Base-by-base conservation (phyloP, 2,113 vertebrate species). In the Aegypius monachus region DNA sequence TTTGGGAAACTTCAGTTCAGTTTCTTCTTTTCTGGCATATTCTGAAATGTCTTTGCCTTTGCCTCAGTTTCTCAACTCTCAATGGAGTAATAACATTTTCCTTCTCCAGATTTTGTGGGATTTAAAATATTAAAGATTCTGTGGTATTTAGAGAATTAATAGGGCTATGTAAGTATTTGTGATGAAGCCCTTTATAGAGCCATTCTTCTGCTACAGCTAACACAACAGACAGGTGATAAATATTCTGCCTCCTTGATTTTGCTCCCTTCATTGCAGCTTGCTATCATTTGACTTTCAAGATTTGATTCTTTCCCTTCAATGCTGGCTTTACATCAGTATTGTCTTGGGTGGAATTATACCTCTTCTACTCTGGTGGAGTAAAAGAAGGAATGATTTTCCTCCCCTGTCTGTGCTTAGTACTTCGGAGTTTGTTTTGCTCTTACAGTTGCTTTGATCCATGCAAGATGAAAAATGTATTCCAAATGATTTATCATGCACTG, bases 391-490 rank as follows among this genome's bases (percentile, higher is more conserved):
- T 34, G 15, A 9, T 22, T 84, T 86, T 86, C 43, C 10, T 56
- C 5, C 12, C 17, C 12, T 65, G 5, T 27, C 42, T 67, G 14
- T 27, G 13, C 9, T 79, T 48, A 59, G 3, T 45, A 23, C 11
- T 79, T 61, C 31, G 13, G 34, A 67, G 8, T 53, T 84, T 80
- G 7, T 59, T 68, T 40, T 66, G 19, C 3, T 89, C 26, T 87
- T 84, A 86, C 10, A 45, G 9, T 77, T 97, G 13, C 17, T n/a
- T 70, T 91, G 90, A 96, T 78, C 11, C 45, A 63, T 74, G 34
- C 9, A 93, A 85, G 20, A 94, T n/a, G 22, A 97, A 96, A 94
- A 96, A 86, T 47, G 20, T 53, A 84, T 91, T 86, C 18, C 34
- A 81, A 91, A 85, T 68, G 22, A 94, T 94, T 89, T 90, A 62